Percentiles rank a stretch among this genome's conserved stretches.
phyloP scores from a whole-genome alignment of 2,113 vertebrate species.

The Phyllostomus discolor region DNA sequence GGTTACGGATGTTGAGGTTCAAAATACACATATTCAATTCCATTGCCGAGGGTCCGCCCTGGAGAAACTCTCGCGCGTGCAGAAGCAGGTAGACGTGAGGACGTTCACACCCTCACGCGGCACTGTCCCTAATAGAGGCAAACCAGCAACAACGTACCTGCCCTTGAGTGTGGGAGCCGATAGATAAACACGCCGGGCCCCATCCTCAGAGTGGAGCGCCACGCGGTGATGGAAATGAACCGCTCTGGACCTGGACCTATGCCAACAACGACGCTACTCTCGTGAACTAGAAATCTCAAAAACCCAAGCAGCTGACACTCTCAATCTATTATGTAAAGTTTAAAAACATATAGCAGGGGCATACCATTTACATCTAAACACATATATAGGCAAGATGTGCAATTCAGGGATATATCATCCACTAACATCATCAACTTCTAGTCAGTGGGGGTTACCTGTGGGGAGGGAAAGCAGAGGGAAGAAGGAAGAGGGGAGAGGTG shows the following conservation, averaged over 20 bases:
- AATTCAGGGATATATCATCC: background rate
- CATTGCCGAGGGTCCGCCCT: background rate
- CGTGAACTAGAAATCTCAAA: background rate
- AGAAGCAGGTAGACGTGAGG: background rate
- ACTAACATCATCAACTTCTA: background rate
- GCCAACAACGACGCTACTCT: background rate
- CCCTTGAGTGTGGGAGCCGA: background rate
- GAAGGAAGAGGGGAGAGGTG: background rate
- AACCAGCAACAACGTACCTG: background rate
- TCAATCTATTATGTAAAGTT: background rate
- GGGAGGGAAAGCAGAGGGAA: background rate
- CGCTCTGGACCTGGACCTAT: background rate
- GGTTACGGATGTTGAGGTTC: background rate
- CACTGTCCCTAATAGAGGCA: background rate
- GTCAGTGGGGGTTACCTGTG: background rate
- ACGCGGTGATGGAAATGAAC: background rate
- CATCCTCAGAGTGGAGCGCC: background rate
- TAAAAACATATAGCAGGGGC: background rate
- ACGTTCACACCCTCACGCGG: fast-evolving
- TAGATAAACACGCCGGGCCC: background rate
- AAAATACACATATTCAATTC: background rate
- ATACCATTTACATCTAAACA: background rate
- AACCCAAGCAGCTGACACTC: background rate
- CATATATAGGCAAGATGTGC: background rate
- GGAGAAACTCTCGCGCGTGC: background rate